Percentiles rank a stretch among this genome's conserved stretches.
These are phyloP conservation scores for Ectobius pallidus DNA, from an alignment of 2,888 invertebrate species.

Conservation along the genomic window DNA sequence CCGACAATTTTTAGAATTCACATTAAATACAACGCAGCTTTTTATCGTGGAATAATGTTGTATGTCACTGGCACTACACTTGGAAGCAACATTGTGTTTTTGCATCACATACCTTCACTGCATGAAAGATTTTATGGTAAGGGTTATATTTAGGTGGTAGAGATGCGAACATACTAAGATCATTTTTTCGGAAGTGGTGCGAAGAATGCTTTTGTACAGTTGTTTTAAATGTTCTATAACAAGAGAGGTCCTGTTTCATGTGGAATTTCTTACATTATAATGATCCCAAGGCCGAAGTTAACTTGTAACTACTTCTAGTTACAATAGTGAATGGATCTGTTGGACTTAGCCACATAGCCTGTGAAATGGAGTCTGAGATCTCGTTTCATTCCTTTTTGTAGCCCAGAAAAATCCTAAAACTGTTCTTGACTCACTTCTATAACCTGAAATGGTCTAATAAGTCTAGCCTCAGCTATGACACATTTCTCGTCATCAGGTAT, in stretches of 20 bases:
- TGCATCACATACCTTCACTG: not conserved
- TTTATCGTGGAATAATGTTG: not conserved
- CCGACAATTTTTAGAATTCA: not conserved
- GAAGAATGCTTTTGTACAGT: not conserved
- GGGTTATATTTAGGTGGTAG: not conserved
- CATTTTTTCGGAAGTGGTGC: not conserved
- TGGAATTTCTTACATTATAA: not conserved
- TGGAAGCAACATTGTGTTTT: not conserved
- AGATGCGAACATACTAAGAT: not conserved
- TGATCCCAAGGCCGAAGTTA: not conserved
- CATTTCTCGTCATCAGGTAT: not conserved
- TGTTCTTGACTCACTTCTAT: slow-evolving; percentile 4
- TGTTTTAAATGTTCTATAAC: not conserved
- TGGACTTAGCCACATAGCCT: not conserved
- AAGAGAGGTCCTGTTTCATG: not conserved
- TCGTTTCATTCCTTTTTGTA: not conserved
- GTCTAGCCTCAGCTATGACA: not conserved
- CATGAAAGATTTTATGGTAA: not conserved
- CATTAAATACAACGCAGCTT: not conserved
- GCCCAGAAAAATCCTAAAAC: not conserved
- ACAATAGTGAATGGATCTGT: not conserved
- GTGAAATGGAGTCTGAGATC: slow-evolving; percentile 1
- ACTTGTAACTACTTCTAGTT: not conserved
- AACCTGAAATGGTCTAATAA: not conserved
- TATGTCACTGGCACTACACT: not conserved